Conservation (phyloP, 2,113 vertebrate genomes). For the Ibidorhyncha struthersii region DNA sequence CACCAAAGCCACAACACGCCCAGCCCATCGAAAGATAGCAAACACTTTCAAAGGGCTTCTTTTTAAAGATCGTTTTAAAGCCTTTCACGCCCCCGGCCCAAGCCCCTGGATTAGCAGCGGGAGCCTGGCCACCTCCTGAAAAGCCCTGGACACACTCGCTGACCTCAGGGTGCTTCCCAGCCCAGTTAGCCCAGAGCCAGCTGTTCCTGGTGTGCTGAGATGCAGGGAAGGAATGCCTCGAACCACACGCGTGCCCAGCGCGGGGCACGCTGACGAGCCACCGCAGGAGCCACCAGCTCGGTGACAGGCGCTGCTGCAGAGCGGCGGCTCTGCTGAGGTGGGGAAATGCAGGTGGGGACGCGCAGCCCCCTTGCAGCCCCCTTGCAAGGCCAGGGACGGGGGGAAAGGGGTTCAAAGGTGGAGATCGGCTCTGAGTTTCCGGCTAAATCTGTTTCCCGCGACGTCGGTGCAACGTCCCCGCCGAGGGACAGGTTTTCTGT, state of each 20-base stretch:
- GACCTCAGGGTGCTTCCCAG: not conserved
- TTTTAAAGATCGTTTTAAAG: not conserved
- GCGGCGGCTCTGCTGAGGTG: not conserved
- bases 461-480: accelerated
- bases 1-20: not conserved
- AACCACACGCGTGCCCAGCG: accelerated
- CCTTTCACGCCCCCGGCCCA: not conserved
- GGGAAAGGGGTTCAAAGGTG: not conserved
- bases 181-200: not conserved
- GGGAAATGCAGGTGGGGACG: not conserved
- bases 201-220: not conserved
- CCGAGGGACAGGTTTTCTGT: not conserved
- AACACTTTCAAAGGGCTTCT: not conserved
- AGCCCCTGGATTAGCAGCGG: not conserved
- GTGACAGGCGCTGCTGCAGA: not conserved
- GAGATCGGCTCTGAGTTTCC: not conserved
- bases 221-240: not conserved
- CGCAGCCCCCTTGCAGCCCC: not conserved
- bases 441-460: accelerated
- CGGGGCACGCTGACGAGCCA: accelerated
- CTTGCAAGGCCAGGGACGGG: no score
- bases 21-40: not conserved
- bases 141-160: not conserved
- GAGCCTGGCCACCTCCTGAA: not conserved
- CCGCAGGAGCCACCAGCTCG: no score